Evolutionary conservation across 53 echinoderm and acorn worm species (phyloP).

Genomic region (Henricia sp.): DNA sequence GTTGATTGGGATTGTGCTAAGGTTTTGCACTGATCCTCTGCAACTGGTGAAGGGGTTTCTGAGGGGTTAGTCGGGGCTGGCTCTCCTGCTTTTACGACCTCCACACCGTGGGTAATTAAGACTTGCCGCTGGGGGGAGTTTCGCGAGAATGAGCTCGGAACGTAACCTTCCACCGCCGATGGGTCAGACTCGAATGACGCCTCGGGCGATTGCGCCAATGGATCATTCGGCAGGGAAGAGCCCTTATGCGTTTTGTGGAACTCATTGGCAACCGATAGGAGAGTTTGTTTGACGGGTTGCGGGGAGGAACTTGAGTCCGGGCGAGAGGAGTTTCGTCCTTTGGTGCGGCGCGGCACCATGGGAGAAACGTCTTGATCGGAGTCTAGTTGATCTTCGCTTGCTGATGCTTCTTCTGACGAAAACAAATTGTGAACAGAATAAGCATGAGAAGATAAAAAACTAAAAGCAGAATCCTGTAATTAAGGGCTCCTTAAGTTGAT

Average conservation of each 20-base stretch:
- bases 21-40: background rate
- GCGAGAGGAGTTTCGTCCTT: background rate
- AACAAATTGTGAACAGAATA: too few relatives aligned
- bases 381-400: constrained; percentile 42
- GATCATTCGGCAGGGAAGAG: constrained; percentile 25
- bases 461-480: too few relatives aligned
- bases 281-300: constrained; percentile 63
- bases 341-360: constrained; percentile 13
- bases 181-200: background rate
- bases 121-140: constrained; percentile 63
- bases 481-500: too few relatives aligned
- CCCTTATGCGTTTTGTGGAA: constrained; percentile 17
- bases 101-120: constrained; percentile 43
- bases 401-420: constrained; percentile 31
- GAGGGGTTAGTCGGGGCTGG: background rate
- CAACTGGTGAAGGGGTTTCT: constrained; percentile 16
- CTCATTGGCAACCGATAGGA: constrained; percentile 43
- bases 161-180: constrained; percentile 65
- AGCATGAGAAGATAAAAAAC: too few relatives aligned
- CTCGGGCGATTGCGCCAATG: constrained; percentile 10
- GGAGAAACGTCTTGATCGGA: constrained; percentile 44
- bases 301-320: constrained; percentile 37
- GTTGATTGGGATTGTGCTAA: background rate
- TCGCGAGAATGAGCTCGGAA: constrained; percentile 77
- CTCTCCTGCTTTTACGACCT: constrained; percentile 22